Evolutionary conservation across 1,140 invertebrate species (phyloP).

Genomic region (Littorina saxatilis): DNA sequence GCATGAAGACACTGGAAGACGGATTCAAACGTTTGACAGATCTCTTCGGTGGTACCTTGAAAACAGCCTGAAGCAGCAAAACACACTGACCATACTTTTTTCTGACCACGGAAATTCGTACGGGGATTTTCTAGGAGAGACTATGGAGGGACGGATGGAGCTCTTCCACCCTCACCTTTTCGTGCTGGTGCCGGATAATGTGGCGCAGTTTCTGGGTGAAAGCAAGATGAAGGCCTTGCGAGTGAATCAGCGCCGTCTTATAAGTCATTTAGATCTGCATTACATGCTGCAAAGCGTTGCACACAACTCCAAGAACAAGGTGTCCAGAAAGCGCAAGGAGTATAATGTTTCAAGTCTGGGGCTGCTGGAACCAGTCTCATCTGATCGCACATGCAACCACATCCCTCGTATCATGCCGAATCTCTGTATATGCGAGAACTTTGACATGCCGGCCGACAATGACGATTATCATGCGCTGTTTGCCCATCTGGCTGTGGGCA

Average conservation of each 20-base stretch:
- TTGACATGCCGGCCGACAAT: slow-evolving; percentile 55
- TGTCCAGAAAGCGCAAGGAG: slow-evolving; percentile 20
- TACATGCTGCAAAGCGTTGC: slow-evolving; percentile 50
- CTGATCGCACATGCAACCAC: slow-evolving; percentile 60
- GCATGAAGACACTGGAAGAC: slow-evolving; percentile 68
- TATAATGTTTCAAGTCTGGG: slow-evolving; percentile 53
- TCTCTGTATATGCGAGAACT: slow-evolving; percentile 71
- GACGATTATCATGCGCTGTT: slow-evolving; percentile 53
- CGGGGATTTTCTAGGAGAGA: slow-evolving; percentile 62
- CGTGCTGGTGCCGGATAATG: slow-evolving; percentile 57
- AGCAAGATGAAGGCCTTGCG: slow-evolving; percentile 46
- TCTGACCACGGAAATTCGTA: slow-evolving; percentile 74
- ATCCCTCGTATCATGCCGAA: slow-evolving; percentile 66
- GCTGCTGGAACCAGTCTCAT: slow-evolving; percentile 57
- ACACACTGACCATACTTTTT: slow-evolving; percentile 70
- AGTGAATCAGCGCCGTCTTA: slow-evolving; percentile 58
- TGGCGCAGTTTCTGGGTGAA: slow-evolving; percentile 46
- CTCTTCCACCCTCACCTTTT: slow-evolving; percentile 70
- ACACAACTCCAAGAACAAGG: background rate
- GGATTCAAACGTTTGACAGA: slow-evolving; percentile 69
- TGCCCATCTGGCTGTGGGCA: slow-evolving; percentile 67
- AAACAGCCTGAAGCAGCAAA: slow-evolving; percentile 41
- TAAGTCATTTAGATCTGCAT: slow-evolving; percentile 64
- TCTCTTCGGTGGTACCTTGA: slow-evolving; percentile 56
- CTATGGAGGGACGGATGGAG: slow-evolving; percentile 65